phyloP scores from a whole-genome alignment of 2,888 invertebrate species.

The Eupithecia exiguata region DNA sequence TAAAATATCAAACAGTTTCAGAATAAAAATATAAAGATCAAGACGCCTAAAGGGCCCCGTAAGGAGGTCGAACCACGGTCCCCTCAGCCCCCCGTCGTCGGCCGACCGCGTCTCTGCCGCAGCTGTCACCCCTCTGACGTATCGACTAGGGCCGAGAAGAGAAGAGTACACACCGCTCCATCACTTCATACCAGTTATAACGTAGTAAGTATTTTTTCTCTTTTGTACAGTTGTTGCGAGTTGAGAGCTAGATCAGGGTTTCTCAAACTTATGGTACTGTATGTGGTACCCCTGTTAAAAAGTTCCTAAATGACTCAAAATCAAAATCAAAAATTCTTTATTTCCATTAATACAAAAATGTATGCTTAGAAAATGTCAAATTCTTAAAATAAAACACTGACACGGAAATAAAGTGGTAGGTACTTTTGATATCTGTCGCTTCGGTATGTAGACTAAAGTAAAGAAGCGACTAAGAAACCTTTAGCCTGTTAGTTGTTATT shows the following conservation, averaged over 20 bases:
- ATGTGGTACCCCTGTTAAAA: not conserved
- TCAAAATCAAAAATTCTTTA: too few relatives aligned
- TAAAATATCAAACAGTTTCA: slow-evolving; percentile 12
- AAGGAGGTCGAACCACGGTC: not conserved
- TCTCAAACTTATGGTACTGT: not conserved
- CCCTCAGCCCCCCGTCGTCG: slow-evolving; percentile 43
- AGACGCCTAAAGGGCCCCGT: slow-evolving; percentile 15
- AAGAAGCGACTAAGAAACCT: too few relatives aligned
- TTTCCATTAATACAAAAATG: too few relatives aligned
- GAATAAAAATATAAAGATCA: slow-evolving; percentile 33
- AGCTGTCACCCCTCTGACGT: slow-evolving; percentile 44
- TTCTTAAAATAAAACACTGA: too few relatives aligned
- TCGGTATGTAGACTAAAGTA: too few relatives aligned
- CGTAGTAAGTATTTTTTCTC: slow-evolving; percentile 9
- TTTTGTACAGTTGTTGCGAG: not conserved
- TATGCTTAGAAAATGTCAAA: too few relatives aligned
- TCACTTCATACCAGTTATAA: not conserved
- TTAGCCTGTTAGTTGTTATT: too few relatives aligned
- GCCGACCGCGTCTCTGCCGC: slow-evolving; percentile 48
- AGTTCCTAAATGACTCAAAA: not conserved
- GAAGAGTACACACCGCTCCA: slow-evolving; percentile 20
- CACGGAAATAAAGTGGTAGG: too few relatives aligned
- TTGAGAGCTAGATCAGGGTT: not conserved
- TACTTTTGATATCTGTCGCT: too few relatives aligned
- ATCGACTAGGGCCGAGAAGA: slow-evolving; percentile 12